Evolutionary conservation across 2,113 vertebrate genomes (phyloP), one percentile per base, ranked within the genome.

Genomic region (Microtus montanus): DNA sequence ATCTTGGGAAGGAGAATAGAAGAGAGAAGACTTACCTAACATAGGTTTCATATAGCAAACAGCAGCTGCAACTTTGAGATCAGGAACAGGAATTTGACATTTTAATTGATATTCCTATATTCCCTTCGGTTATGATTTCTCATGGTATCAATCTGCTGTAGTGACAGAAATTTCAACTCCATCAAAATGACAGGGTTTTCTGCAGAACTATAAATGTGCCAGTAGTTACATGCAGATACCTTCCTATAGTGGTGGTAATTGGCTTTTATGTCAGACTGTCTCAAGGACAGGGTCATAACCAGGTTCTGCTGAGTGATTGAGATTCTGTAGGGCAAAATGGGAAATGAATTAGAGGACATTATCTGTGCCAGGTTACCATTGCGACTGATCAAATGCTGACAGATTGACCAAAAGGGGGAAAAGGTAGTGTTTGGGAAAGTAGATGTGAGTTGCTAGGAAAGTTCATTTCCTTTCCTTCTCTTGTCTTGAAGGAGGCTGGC

Each of bases 231-330:
- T 86, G 80, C 74, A 20, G 91, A 91, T 96, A 96, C 83, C 86
- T 97, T 97, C 79, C 83, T 96, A 78, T 68, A 83, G 12, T 49
- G 82, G 90, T 91, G 92, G 87, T 95, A 90, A 97, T 96, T 95
- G 95, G 95, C 93, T 98, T 97, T 98, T 96, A 71, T 97, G 95
- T 96, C 93, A 91, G 91, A 93, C 95, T 96, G 24, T 96, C 95
- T 96, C 96, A 83, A 93, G 96, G 90, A 97, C 93, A 78, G 4
- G 0, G 52, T 1, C 5, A 73, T 97, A 83, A 98, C 54, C 64
- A 93, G 58, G 75, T 97, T 96, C 86, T 10, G 91, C 94, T 61
- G 83, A 96, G 90, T 89, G 49, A 11, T 20, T 93, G 92, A 77
- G 83, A 83, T 90, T 95, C 90, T 47, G 4, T 20, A 74, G 70